A percentile compares a stretch with the other conserved stretches of the same genome.
These are phyloP conservation scores for Tiliacea citrago DNA, from an alignment of 2,888 invertebrate genomes.

Conservation along the genomic window DNA sequence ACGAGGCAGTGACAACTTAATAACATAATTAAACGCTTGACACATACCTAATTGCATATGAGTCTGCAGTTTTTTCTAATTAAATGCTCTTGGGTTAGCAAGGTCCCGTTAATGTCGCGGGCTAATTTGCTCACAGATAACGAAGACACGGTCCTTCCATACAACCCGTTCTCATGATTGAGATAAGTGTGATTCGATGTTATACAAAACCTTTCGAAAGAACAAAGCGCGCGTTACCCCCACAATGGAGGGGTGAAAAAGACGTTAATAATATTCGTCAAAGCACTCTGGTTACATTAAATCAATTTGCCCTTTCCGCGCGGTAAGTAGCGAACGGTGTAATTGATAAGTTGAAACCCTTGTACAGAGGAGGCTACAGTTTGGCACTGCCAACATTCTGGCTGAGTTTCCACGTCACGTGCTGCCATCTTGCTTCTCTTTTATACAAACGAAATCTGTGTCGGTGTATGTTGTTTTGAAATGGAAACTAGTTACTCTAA, in stretches of 20 bases:
- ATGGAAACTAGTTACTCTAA: slow-evolving; percentile 38
- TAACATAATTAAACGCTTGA: slow-evolving; percentile 53
- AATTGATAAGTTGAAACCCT: slow-evolving; percentile 91
- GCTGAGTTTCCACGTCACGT: slow-evolving; percentile 75
- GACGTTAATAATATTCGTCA: slow-evolving; percentile 91
- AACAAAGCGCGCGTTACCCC: slow-evolving; percentile 88
- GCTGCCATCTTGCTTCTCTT: slow-evolving; percentile 71
- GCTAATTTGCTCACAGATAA: slow-evolving; percentile 49
- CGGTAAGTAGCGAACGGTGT: slow-evolving; percentile 91
- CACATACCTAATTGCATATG: slow-evolving; percentile 48
- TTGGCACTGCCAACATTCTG: slow-evolving; percentile 82
- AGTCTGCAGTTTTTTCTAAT: slow-evolving; percentile 32
- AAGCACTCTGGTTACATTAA: slow-evolving; percentile 91
- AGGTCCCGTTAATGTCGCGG: slow-evolving; percentile 26
- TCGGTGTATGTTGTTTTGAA: slow-evolving; percentile 55
- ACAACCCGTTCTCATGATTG: slow-evolving; percentile 68
- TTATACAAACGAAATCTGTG: slow-evolving; percentile 71
- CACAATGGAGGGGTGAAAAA: slow-evolving; percentile 88
- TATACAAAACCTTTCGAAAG: slow-evolving; percentile 86
- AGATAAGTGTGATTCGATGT: slow-evolving; percentile 89
- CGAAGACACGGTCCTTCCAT: slow-evolving; percentile 51
- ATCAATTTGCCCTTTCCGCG: slow-evolving; percentile 91
- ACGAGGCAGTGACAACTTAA: slow-evolving; percentile 57
- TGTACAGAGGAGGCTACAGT: slow-evolving; percentile 88
- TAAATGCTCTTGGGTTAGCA: slow-evolving; percentile 32